A percentile compares a stretch with the other conserved stretches of the same genome.
Evolutionary conservation across 2,797 vertebrate genomes (phyloP).

Genomic region (Falco rusticolus): DNA sequence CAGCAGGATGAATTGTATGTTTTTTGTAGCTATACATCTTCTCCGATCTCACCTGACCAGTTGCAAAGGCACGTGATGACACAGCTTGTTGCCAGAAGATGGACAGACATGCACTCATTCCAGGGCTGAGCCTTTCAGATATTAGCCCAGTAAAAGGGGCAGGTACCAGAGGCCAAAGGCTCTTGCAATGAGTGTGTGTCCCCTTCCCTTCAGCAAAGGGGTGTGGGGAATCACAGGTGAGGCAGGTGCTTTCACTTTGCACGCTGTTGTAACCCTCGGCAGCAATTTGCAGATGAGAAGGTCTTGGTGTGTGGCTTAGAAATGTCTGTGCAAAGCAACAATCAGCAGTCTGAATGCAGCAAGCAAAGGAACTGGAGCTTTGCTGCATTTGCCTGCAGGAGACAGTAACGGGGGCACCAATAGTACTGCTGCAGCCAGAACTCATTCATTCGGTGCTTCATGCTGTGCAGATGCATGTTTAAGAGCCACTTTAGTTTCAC

Average conservation of each 20-base stretch:
- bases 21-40: background rate
- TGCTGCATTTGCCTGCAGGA: background rate
- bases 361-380: background rate
- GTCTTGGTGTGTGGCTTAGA: background rate
- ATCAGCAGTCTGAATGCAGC: background rate
- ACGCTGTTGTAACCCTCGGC: background rate
- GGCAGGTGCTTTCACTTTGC: background rate
- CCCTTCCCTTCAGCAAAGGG: background rate
- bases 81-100: background rate
- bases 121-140: background rate
- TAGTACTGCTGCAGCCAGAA: background rate
- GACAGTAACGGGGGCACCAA: accelerated
- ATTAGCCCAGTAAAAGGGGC: background rate
- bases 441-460: background rate
- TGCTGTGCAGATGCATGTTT: background rate
- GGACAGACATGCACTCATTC: background rate
- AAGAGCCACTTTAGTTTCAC: background rate
- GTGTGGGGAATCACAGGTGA: accelerated
- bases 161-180: background rate
- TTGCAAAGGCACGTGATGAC: background rate
- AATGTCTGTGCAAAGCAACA: background rate
- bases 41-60: background rate
- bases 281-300: background rate
- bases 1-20: accelerated
- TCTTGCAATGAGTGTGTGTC: background rate